These are phyloP conservation scores for Epinephelus awoara DNA, from an alignment of 2,797 vertebrate species.

Conservation along the genomic window DNA sequence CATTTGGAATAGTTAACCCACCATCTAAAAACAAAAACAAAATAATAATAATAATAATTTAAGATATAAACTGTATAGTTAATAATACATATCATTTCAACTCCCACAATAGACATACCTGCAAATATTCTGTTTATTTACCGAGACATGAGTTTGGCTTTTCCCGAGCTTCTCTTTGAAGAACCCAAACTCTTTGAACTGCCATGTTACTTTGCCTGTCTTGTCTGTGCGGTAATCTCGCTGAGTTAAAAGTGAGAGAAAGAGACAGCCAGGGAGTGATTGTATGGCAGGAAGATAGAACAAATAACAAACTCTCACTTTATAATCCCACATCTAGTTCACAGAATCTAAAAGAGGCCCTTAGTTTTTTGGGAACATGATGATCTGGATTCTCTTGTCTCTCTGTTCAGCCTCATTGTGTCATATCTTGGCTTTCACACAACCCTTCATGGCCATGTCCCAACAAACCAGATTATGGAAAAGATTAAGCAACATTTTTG, in stretches of 20 bases:
- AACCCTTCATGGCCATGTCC: conserved; percentile 63
- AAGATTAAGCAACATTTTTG: conserved; percentile 73
- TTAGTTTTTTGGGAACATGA: conserved; percentile 62
- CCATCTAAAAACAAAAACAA: not conserved
- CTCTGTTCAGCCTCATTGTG: conserved; percentile 61
- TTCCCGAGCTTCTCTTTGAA: conserved; percentile 27
- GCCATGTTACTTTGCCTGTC: conserved; percentile 27
- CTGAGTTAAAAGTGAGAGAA: conserved; percentile 29
- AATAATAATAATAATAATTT: not conserved
- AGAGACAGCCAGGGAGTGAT: conserved; percentile 16
- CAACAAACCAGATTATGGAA: conserved; percentile 70
- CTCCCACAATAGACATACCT: not conserved
- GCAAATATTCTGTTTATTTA: conserved; percentile 22
- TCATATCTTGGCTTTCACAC: conserved; percentile 64
- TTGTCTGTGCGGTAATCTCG: conserved; percentile 28
- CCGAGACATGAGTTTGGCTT: not conserved
- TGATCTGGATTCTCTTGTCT: conserved; percentile 62
- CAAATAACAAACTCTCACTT: conserved; percentile 40
- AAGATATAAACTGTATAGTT: not conserved
- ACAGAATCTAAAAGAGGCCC: conserved; percentile 55
- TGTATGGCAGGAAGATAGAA: conserved; percentile 33
- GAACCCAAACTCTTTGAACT: conserved; percentile 39
- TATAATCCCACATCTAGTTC: conserved; percentile 54
- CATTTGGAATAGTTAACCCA: not conserved
- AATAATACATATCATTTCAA: conserved; percentile 7